Base-by-base conservation (phyloP, 2,797 vertebrate genomes). In the Cetoscarus ocellatus region DNA sequence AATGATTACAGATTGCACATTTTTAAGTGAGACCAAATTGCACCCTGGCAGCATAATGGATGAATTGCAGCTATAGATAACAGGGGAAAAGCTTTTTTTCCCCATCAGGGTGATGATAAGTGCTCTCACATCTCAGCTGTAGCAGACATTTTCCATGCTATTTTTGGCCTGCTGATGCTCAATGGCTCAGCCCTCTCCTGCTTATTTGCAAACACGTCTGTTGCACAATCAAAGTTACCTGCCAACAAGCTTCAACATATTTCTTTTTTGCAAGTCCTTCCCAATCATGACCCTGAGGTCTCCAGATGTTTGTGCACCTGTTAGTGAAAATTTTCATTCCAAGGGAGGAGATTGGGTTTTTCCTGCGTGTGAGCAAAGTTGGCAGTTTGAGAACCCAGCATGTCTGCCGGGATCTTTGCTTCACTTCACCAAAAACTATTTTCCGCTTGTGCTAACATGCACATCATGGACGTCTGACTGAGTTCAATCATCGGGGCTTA, bases 1-100 rank as follows among this genome's bases (percentile, higher is more conserved):
- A 69, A 78, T 79, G 44, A 86, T 87, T 78, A 78, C 68, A 77
- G 73, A 67, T 67, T 44, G 65, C 6, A 5, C 79, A 77, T 76
- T 73, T 52, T 69, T 70, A 79, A 77, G 72, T 85, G 77, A 69
- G 66, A 73, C 53, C 36, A 77, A 74, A 86, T 83, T 70, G 68
- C 50, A 76, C 18, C 51, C 58, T 73, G 64, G 63, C 63, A 86
- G 48, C 44, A 54, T 69, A 78, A 80, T 51, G 57, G 77, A 75
- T 71, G 60, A 73, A 79, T 69, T 67, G 40, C 39, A 35, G 52
- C 73, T 62, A 69, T 67, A 47, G 58, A 57, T 69, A 67, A 74
- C 39, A 72, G 35, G 66, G 43, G 51, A 61, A 35, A 61, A 17
- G 19, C 44, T 60, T 71, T 42, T 50, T 27, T 39, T 27, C 4